Conservation (phyloP, 2,888 invertebrate species). For the Leptarthrus brevirostris region DNA sequence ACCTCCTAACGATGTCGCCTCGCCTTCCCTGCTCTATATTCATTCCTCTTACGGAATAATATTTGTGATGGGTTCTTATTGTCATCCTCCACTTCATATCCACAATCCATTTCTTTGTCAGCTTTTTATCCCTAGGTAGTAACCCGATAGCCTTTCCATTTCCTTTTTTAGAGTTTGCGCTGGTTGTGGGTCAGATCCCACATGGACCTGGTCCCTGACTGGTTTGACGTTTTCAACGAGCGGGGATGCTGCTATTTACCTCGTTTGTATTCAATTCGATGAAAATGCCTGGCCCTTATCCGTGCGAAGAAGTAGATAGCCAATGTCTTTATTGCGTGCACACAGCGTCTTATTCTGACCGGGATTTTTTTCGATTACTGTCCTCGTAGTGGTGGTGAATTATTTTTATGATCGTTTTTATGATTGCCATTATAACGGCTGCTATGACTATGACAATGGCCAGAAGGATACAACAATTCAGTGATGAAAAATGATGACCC, state of each 20-base stretch:
- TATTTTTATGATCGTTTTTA: constrained; percentile 46
- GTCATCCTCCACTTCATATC: constrained; percentile 44
- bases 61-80: constrained; percentile 39
- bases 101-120: constrained; percentile 48
- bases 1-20: constrained; percentile 25
- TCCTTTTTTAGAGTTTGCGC: constrained; percentile 25
- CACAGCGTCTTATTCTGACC: constrained; percentile 18
- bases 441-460: constrained; percentile 45
- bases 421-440: constrained; percentile 47
- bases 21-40: neutral
- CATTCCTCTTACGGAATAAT: constrained; percentile 12
- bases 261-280: constrained; percentile 42
- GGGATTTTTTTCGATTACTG: constrained; percentile 30
- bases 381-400: constrained; percentile 45
- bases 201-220: constrained; percentile 1
- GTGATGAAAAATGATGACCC: constrained; percentile 48
- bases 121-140: constrained; percentile 45
- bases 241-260: neutral
- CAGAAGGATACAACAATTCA: constrained; percentile 40
- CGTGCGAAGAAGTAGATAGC: constrained; percentile 1
- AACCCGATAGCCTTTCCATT: constrained; percentile 47
- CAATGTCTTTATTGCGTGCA: constrained; percentile 43
- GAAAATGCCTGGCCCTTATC: constrained; percentile 15
- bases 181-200: constrained; percentile 42
- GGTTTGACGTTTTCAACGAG: neutral